Evolutionary conservation across 2,797 vertebrate species (phyloP).

Genomic region (Zalophus californianus): DNA sequence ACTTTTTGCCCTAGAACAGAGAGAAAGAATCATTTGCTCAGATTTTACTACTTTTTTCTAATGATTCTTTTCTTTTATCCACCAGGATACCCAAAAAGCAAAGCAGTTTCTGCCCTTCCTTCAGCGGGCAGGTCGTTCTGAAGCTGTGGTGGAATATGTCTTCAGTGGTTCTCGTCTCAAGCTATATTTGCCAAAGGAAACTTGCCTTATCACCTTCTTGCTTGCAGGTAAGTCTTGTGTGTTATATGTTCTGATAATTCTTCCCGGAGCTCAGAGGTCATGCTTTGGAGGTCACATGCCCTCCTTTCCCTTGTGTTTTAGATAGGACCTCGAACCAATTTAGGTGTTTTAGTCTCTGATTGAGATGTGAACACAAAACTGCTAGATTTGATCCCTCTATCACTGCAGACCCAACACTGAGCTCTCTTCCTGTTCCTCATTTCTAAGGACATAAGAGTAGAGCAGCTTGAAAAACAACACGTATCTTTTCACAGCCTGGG

Average conservation of each 20-base stretch:
- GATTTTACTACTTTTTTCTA: background rate
- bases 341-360: background rate
- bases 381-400: background rate
- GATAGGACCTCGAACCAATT: background rate
- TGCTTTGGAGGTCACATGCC: background rate
- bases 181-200: slow-evolving; percentile 99
- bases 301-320: background rate
- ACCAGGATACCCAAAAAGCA: slow-evolving; percentile 97
- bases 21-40: background rate
- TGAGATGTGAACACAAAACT: background rate
- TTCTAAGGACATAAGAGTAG: background rate
- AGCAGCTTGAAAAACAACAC: background rate
- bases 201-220: slow-evolving; percentile 98
- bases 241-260: background rate
- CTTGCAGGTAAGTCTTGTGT: slow-evolving; percentile 92
- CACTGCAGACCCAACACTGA: background rate
- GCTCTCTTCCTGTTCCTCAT: background rate
- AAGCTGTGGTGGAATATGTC: slow-evolving; percentile 98
- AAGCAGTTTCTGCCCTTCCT: slow-evolving; percentile 99
- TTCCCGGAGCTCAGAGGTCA: background rate
- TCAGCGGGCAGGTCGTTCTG: slow-evolving; percentile 96
- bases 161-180: slow-evolving; percentile 99
- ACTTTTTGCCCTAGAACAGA: background rate
- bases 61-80: background rate
- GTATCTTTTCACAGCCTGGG: background rate